Percentiles rank a stretch among this genome's conserved stretches.
phyloP scores from a whole-genome alignment of 2,888 invertebrate genomes.

The Diogma glabrata region DNA sequence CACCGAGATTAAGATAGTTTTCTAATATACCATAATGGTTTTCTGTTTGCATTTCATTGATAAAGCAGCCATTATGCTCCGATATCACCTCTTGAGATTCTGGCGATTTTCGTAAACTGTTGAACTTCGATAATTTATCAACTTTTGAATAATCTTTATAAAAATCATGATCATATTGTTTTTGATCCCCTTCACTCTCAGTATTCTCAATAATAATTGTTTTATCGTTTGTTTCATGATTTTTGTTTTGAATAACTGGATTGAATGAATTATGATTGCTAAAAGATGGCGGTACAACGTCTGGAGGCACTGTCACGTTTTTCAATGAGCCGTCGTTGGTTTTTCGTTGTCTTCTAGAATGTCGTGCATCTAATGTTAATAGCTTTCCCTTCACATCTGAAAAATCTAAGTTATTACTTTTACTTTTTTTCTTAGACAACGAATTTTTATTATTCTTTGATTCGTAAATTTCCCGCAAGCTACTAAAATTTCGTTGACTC shows the following conservation, averaged over 20 bases:
- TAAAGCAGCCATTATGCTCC: conserved; percentile 3
- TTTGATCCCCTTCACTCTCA: conserved; percentile 20
- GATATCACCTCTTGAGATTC: not conserved
- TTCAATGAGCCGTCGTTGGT: conserved; percentile 23
- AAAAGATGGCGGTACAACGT: conserved; percentile 45
- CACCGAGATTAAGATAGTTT: conserved; percentile 10
- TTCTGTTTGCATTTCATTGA: conserved; percentile 3
- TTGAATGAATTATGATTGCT: conserved; percentile 1
- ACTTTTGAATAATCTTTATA: conserved; percentile 7
- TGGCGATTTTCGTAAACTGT: conserved; percentile 4
- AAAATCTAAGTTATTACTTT: conserved; percentile 31
- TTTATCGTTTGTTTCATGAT: conserved; percentile 3
- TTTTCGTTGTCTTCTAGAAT: conserved; percentile 56
- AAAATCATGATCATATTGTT: conserved; percentile 1
- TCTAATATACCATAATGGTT: conserved; percentile 10
- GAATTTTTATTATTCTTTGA: conserved; percentile 42
- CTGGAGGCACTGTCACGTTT: conserved; percentile 45
- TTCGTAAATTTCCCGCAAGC: conserved; percentile 63
- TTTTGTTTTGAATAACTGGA: not conserved
- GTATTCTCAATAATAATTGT: conserved; percentile 16
- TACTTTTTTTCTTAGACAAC: conserved; percentile 20
- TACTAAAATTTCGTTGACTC: conserved; percentile 46
- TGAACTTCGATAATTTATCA: conserved; percentile 7
- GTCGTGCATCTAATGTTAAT: conserved; percentile 59
- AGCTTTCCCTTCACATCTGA: conserved; percentile 43